phyloP scores from a whole-genome alignment of 2,888 invertebrate species.

The Silvanus unidentatus region DNA sequence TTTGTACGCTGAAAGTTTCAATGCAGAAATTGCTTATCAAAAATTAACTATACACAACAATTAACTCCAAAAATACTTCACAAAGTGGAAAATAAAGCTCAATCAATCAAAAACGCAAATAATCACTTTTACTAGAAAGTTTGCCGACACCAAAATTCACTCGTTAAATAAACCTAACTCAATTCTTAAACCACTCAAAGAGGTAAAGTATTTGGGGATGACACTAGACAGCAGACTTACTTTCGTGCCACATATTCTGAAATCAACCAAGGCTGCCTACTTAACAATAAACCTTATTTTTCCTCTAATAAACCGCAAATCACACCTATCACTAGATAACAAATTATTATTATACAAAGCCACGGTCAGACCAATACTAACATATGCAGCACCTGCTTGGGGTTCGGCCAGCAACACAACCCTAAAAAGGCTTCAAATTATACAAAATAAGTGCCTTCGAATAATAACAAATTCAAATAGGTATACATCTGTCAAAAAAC shows the following conservation, averaged over 20 bases:
- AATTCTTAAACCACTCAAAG: background rate
- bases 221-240: conserved; percentile 10
- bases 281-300: background rate
- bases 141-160: background rate
- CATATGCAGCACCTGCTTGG: no score
- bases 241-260: background rate
- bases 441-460: no score
- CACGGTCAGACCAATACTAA: conserved; percentile 4
- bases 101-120: conserved; percentile 12
- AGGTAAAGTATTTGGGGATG: conserved; percentile 14
- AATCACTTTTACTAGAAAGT: no score
- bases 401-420: no score
- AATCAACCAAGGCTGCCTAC: no score
- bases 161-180: conserved; percentile 5
- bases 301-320: no score
- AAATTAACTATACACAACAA: conserved; percentile 11
- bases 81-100: conserved; percentile 15
- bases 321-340: background rate
- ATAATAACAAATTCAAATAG: no score
- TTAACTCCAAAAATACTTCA: conserved; percentile 7
- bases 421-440: no score
- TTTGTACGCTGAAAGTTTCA: conserved; percentile 11
- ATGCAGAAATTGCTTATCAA: conserved; percentile 7
- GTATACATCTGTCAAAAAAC: no score
- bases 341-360: conserved; percentile 1